Percentiles rank a stretch among this genome's conserved stretches.
Conservation (phyloP, 2,113 vertebrate species). For the human region GRCh38 chr3:75894501-75895000, state of each 20-base stretch:
- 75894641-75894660: not conserved
- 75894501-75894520: not conserved
- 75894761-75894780: not conserved
- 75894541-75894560: not conserved
- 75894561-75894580: not conserved
- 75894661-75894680: not conserved
- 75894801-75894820: not conserved
- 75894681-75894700: not conserved
- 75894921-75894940: not conserved
- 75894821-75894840: not conserved
- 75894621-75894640: not conserved
- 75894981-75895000: not conserved
- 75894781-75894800: not conserved
- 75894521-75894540: not conserved
- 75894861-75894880: not conserved
- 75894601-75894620: not conserved
- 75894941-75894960: not conserved
- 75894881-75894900: not conserved
- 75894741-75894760: not conserved
- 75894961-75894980: not conserved
- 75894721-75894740: fast-evolving
- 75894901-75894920: not conserved
- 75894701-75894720: not conserved
- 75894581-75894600: not conserved
- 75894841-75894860: not conserved